These are phyloP conservation scores for Oreortyx pictus DNA, from an alignment of 2,797 vertebrate genomes.

Conservation along the genomic window DNA sequence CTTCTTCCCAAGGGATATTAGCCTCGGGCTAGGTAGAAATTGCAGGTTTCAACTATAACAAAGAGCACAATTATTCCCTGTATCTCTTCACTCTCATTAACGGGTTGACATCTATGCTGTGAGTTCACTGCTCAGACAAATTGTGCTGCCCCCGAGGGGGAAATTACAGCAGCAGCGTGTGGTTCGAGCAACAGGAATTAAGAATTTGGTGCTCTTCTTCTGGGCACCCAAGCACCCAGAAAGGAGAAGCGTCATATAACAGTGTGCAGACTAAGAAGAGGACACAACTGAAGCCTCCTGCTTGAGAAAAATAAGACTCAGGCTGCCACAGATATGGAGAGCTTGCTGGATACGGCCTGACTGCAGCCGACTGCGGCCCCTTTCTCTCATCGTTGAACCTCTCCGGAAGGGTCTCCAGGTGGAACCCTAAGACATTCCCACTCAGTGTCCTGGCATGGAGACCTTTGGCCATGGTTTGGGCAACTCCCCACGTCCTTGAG, in stretches of 20 bases:
- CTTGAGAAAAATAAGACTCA: not conserved
- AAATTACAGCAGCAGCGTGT: accelerated
- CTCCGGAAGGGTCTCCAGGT: not conserved
- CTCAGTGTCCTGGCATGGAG: accelerated
- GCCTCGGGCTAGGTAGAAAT: constrained; percentile 37
- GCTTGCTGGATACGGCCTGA: accelerated
- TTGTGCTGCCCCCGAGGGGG: not conserved
- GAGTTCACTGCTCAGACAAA: not conserved
- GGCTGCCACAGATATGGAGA: not conserved
- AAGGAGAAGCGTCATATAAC: accelerated
- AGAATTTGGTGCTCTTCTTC: not conserved
- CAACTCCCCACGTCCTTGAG: not conserved
- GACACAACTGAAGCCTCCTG: accelerated
- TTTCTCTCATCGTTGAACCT: not conserved
- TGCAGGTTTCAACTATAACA: not conserved
- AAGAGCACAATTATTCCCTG: constrained; percentile 10
- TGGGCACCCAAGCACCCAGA: not conserved
- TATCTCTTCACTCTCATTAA: not conserved
- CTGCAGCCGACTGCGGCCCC: not conserved
- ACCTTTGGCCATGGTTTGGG: not conserved
- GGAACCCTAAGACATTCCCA: not conserved
- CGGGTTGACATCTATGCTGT: not conserved
- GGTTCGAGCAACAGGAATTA: not conserved
- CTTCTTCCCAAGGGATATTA: not conserved
- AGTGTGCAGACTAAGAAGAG: not conserved